Conservation (phyloP, 2,888 invertebrate genomes). For the Petrophora chlorosata region DNA sequence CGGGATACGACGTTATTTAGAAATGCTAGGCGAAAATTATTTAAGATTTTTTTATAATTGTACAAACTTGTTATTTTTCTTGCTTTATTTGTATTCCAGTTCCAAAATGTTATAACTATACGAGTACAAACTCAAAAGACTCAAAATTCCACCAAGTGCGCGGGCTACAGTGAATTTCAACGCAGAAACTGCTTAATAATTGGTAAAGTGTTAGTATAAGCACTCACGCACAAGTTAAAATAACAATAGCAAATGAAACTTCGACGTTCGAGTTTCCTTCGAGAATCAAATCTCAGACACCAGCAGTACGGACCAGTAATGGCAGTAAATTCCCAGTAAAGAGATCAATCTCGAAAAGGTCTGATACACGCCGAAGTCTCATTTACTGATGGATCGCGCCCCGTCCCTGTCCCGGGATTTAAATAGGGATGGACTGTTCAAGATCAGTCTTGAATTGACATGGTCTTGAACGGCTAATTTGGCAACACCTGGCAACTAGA, state of each 20-base stretch:
- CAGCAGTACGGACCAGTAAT: conserved; percentile 34
- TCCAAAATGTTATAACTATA: too few relatives aligned
- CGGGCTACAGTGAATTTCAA: too few relatives aligned
- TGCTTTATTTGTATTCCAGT: too few relatives aligned
- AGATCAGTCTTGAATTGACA: conserved; percentile 7
- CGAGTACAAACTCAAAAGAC: too few relatives aligned
- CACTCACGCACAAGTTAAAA: too few relatives aligned
- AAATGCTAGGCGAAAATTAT: too few relatives aligned
- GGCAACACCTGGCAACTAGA: neutral
- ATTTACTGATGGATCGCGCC: conserved; percentile 54
- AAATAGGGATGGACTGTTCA: conserved; percentile 28
- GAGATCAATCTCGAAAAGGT: conserved; percentile 56
- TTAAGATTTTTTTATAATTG: neutral
- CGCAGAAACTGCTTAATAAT: too few relatives aligned
- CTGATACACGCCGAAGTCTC: conserved; percentile 52
- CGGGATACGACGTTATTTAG: neutral
- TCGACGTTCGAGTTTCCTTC: neutral
- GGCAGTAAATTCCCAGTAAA: conserved; percentile 47
- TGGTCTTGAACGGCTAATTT: conserved; percentile 5
- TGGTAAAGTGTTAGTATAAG: too few relatives aligned
- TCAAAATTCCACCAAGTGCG: too few relatives aligned
- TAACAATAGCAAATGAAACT: too few relatives aligned
- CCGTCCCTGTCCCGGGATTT: conserved; percentile 25
- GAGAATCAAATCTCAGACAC: conserved; percentile 7
- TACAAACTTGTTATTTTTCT: too few relatives aligned